A percentile compares a stretch with the other conserved stretches of the same genome.
These are phyloP conservation scores for Limanda limanda DNA, from an alignment of 2,113 vertebrate species.

Conservation along the genomic window DNA sequence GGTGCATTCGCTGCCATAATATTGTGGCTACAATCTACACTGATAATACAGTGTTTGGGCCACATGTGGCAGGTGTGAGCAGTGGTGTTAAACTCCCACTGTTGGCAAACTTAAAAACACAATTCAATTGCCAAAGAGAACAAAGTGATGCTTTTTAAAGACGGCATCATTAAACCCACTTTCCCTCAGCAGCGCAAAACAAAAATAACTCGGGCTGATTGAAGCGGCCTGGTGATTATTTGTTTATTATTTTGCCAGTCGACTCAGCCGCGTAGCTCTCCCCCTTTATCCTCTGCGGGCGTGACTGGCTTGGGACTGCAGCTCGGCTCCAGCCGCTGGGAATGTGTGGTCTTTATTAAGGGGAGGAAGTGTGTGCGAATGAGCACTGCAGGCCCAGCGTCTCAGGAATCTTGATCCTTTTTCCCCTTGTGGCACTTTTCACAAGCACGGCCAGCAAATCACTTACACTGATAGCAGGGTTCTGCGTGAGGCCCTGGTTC, in stretches of 20 bases:
- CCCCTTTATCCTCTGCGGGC: neutral
- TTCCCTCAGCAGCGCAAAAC: neutral
- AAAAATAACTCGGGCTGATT: slow-evolving; percentile 1
- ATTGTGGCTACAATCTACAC: neutral
- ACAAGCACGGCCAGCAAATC: slow-evolving; percentile 67
- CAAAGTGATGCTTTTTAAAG: slow-evolving; percentile 18
- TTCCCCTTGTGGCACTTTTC: slow-evolving; percentile 66
- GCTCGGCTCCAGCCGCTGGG: slow-evolving; percentile 49
- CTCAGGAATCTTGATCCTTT: slow-evolving; percentile 77
- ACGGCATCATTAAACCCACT: neutral
- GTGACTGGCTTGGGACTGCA: slow-evolving; percentile 45
- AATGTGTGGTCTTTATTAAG: slow-evolving; percentile 76
- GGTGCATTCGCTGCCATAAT: slow-evolving; percentile 6
- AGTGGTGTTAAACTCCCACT: neutral
- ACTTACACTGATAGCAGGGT: slow-evolving; percentile 58
- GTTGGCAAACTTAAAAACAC: neutral
- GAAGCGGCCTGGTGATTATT: slow-evolving; percentile 38
- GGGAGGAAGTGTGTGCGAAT: slow-evolving; percentile 76
- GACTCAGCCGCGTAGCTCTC: slow-evolving; percentile 33
- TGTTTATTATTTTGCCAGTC: slow-evolving; percentile 46
- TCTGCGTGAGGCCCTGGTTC: slow-evolving; percentile 37
- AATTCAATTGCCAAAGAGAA: neutral
- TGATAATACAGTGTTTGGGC: slow-evolving; percentile 43
- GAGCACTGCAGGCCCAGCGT: slow-evolving; percentile 69
- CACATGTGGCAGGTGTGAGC: slow-evolving; percentile 51